These are phyloP conservation scores for Coelinius sp. DNA, from an alignment of 2,888 invertebrate species.

Conservation along the genomic window DNA sequence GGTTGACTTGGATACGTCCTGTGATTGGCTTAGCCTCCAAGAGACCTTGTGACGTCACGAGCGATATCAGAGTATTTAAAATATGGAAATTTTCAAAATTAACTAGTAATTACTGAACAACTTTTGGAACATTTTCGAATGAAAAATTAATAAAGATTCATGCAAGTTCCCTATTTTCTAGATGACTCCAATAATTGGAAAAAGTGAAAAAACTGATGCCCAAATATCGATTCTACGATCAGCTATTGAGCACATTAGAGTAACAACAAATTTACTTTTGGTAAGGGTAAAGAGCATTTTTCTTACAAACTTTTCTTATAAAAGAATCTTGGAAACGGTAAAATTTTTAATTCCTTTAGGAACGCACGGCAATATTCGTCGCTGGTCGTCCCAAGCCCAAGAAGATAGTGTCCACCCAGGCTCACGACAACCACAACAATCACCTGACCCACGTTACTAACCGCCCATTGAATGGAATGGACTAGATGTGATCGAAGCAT, in stretches of 20 bases:
- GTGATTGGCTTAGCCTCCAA: too few species aligned
- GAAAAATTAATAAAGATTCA: too few species aligned
- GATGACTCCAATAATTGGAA: constrained; percentile 58
- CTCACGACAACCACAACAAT: constrained; percentile 70
- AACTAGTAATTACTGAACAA: too few species aligned
- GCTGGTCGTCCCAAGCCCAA: constrained; percentile 80
- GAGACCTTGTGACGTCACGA: too few species aligned
- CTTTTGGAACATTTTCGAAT: too few species aligned
- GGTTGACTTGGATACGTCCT: too few species aligned
- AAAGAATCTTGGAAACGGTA: too few species aligned
- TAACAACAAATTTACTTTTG: constrained; percentile 59
- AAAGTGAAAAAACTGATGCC: constrained; percentile 53
- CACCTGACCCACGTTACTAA: constrained; percentile 53
- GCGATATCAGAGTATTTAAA: too few species aligned
- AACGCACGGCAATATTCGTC: constrained; percentile 77
- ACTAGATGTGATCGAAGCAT: constrained; percentile 39
- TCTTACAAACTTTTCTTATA: not conserved
- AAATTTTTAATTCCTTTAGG: constrained; percentile 68
- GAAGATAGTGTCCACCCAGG: constrained; percentile 70
- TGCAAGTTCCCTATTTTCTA: constrained; percentile 47
- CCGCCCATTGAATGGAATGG: constrained; percentile 62
- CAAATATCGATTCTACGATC: constrained; percentile 54
- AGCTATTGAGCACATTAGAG: constrained; percentile 58
- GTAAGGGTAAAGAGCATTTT: constrained; percentile 52
- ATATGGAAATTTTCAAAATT: too few species aligned